Evolutionary conservation across 2,888 invertebrate genomes (phyloP), one percentile per base, ranked within the genome.

Genomic region (Odiellus spinosus): DNA sequence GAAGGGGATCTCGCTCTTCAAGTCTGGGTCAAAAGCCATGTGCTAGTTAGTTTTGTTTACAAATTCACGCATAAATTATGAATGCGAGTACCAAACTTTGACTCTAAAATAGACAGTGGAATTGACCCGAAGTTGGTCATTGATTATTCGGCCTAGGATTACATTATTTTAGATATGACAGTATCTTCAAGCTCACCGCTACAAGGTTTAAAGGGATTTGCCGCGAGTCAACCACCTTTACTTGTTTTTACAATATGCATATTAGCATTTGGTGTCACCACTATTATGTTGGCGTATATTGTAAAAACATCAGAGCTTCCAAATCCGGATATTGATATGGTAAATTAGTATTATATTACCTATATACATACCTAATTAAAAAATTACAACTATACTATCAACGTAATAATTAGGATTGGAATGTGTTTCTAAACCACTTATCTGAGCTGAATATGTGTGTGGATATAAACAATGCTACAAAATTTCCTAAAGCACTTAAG

Each of bases 221-320:
- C 59, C 20, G 49, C 56, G 14, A 60, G 58, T 41, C 59, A 63
- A 4, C 66, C 67, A 1, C 67, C 67, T 3, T 52, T 66, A n/a
- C 60, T 67, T 5, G 56, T 67, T 32, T 67, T 67, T 54, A 63
- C 65, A 57, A 50, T 63, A 3, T 63, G 65, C 49, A 58, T 67
- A 3, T 61, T 63, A 12, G 55, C 60, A 8, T 66, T 66, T 59
- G 66, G 64, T 33, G 54, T 64, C 14, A 60, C 62, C 15, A 58
- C 65, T 14, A 55, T 66, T 32, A 58, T 62, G 5, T 56, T 67
- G 42, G 63, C 65, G 3, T 64, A 64, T 50, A 58, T 63, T 46
- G 59, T 67, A 36, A 61, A 63, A 47, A 56, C 57, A 12, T 59
- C 57, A 38, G 63, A 64, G 18, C 50, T 65, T 3, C 54, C 56